A percentile compares a stretch with the other conserved stretches of the same genome.
These are phyloP conservation scores for Indicator maculatus DNA, from an alignment of 2,113 vertebrate genomes.

Conservation along the genomic window DNA sequence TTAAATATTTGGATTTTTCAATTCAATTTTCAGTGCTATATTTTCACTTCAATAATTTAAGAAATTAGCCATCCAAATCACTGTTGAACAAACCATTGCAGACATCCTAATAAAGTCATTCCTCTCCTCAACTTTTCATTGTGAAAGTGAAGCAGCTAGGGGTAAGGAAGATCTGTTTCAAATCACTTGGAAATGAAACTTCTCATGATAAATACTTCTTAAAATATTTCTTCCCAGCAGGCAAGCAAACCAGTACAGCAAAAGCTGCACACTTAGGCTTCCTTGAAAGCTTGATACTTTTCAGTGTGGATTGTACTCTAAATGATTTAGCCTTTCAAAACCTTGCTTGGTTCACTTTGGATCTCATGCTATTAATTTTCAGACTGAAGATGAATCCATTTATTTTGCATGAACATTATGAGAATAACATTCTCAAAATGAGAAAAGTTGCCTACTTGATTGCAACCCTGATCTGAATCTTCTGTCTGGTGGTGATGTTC, in stretches of 20 bases:
- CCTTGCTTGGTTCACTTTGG: not conserved
- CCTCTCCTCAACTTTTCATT: not conserved
- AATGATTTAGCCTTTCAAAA: not conserved
- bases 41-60: not conserved
- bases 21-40: not conserved
- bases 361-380: not conserved
- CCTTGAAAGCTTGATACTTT: not conserved
- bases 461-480: not conserved
- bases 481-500: not conserved
- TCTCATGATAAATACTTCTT: not conserved
- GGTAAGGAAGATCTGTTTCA: not conserved
- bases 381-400: not conserved
- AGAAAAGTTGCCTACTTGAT: not conserved
- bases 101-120: not conserved
- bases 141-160: not conserved
- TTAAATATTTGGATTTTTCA: not conserved
- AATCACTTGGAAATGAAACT: not conserved
- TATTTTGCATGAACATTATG: not conserved
- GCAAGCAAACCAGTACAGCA: not conserved
- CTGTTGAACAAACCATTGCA: not conserved
- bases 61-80: not conserved
- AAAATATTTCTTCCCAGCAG: not conserved
- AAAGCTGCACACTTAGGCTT: not conserved
- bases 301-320: not conserved
- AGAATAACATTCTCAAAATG: not conserved